Conservation (phyloP, 1,140 invertebrate genomes). For the Ceratoteleas bidentatus region DNA sequence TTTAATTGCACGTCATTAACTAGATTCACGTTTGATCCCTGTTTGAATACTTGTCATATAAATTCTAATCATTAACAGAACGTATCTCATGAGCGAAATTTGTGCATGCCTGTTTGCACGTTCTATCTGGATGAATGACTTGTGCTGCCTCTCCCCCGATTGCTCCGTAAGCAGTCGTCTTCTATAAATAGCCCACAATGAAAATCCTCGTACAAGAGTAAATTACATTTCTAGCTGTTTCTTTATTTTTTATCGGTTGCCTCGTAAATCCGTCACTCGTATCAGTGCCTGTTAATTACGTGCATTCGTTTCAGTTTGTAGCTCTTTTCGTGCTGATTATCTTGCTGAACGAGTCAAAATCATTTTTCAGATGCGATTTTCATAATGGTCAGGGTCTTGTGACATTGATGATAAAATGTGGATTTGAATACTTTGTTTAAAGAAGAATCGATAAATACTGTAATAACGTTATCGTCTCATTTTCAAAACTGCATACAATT, state of each 20-base stretch:
- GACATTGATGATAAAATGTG: too few relatives aligned
- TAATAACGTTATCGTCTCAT: too few relatives aligned
- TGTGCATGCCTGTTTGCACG: conserved; percentile 34
- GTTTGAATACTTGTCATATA: too few relatives aligned
- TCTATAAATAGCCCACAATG: conserved; percentile 31
- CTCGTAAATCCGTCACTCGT: conserved; percentile 32
- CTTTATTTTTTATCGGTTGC: conserved; percentile 5
- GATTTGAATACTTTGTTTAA: too few relatives aligned
- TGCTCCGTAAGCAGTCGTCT: conserved; percentile 8
- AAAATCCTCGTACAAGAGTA: conserved; percentile 30
- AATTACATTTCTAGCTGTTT: conserved; percentile 23
- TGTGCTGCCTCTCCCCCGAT: conserved; percentile 10
- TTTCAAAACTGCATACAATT: too few relatives aligned
- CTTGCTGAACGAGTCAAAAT: not conserved
- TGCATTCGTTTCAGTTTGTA: conserved; percentile 28
- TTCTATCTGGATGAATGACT: conserved; percentile 26
- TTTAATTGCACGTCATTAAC: too few relatives aligned
- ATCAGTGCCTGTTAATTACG: conserved; percentile 32
- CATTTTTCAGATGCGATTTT: not conserved
- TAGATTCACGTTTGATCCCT: too few relatives aligned
- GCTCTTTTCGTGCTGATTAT: conserved; percentile 16
- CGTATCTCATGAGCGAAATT: not conserved
- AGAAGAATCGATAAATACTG: too few relatives aligned
- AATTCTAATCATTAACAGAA: too few relatives aligned
- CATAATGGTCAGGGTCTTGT: too few relatives aligned